Conservation (phyloP, 2,888 invertebrate species). For the Eucriotettix oculatus region DNA sequence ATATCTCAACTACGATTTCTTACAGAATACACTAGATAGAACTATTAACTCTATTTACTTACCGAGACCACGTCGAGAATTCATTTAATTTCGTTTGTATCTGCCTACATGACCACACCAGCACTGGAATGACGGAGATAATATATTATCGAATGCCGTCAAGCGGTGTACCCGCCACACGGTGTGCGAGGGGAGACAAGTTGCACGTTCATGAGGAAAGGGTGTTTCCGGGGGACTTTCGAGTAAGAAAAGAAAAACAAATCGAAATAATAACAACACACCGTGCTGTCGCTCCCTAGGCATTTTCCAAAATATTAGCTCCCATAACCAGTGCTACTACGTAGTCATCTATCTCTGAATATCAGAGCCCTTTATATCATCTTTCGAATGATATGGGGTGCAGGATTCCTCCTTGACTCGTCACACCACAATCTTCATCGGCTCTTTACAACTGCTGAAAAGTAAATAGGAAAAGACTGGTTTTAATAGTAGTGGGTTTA, state of each 20-base stretch:
- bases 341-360: too few species aligned
- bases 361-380: too few species aligned
- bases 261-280: not conserved
- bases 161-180: not conserved
- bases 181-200: not conserved
- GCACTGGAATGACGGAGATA: not conserved
- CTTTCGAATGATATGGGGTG: not conserved
- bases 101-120: not conserved
- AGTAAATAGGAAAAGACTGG: conserved; percentile 10
- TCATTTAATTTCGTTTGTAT: too few species aligned
- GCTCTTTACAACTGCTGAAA: conserved; percentile 7
- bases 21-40: too few species aligned
- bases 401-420: not conserved
- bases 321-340: not conserved
- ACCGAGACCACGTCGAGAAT: conserved; percentile 2
- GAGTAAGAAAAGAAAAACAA: not conserved
- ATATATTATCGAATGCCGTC: not conserved
- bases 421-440: not conserved
- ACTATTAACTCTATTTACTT: conserved; percentile 1
- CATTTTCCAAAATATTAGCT: not conserved
- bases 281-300: too few species aligned
- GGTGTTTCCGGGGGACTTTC: not conserved
- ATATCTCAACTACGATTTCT: too few species aligned
- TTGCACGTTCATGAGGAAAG: too few species aligned
- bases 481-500: conserved; percentile 6